Evolutionary conservation across 2,113 vertebrate species (phyloP).

Genomic region (Alethe castanea): DNA sequence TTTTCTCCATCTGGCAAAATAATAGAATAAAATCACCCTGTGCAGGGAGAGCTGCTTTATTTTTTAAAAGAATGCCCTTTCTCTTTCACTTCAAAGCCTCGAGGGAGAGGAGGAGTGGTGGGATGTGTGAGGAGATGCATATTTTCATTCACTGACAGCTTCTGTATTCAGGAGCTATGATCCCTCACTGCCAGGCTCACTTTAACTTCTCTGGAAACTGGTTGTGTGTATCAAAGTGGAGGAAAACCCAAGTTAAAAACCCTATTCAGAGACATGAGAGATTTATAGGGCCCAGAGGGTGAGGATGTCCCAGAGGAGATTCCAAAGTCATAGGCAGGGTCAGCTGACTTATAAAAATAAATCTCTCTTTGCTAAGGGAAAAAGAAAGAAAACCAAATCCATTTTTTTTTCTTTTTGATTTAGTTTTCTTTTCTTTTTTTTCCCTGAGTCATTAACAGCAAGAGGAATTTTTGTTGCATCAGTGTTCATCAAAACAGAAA

Average conservation of each 20-base stretch:
- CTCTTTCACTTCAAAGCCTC: neutral
- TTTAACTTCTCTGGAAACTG: neutral
- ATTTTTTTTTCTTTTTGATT: neutral
- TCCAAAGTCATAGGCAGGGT: neutral
- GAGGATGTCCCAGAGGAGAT: neutral
- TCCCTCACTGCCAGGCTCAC: neutral
- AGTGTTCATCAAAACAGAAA: neutral
- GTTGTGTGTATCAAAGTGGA: neutral
- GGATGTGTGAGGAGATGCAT: neutral
- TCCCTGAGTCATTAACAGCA: neutral
- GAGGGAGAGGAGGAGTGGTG: neutral
- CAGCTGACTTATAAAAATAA: neutral
- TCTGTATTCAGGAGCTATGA: neutral
- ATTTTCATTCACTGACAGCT: neutral
- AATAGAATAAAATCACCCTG: neutral
- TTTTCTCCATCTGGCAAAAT: constrained; percentile 15
- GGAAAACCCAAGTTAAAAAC: neutral
- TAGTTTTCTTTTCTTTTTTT: neutral
- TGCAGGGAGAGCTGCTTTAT: neutral
- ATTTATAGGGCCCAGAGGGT: neutral
- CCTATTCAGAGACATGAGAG: neutral
- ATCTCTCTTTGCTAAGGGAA: neutral
- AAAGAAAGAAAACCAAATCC: neutral
- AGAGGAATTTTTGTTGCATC: neutral
- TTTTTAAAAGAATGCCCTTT: neutral